A percentile compares a stretch with the other conserved stretches of the same genome.
Conservation (phyloP, 2,113 vertebrate genomes). For the Chloropsis cyanopogon region DNA sequence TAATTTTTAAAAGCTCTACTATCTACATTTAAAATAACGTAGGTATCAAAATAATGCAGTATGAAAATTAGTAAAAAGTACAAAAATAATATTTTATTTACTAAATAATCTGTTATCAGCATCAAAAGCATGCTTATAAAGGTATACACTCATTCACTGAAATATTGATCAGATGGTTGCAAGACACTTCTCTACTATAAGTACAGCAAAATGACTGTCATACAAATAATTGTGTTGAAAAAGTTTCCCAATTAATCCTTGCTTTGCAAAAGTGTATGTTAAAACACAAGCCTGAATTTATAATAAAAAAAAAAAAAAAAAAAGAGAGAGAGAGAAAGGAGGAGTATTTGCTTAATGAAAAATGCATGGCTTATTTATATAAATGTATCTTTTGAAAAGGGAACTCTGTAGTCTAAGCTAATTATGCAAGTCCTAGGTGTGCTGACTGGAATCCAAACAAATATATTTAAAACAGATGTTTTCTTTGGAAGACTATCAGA, state of each 20-base stretch:
- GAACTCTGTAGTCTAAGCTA: constrained; percentile 70
- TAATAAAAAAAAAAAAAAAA: background rate
- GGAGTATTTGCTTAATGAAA: constrained; percentile 64
- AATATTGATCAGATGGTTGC: background rate
- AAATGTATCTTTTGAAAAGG: constrained; percentile 71
- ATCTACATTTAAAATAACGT: background rate
- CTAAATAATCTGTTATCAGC: background rate
- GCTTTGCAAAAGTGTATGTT: constrained; percentile 3
- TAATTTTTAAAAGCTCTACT: background rate
- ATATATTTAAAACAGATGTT: constrained; percentile 73
- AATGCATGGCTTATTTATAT: constrained; percentile 66
- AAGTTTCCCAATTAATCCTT: background rate
- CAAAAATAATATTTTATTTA: background rate
- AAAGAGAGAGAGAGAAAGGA: background rate
- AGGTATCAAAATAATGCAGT: background rate
- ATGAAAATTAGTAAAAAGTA: background rate
- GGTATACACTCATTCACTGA: background rate
- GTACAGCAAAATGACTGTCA: background rate
- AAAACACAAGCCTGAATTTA: constrained; percentile 3
- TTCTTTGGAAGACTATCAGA: constrained; percentile 69
- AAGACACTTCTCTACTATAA: background rate
- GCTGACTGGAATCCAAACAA: constrained; percentile 71
- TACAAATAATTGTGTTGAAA: background rate
- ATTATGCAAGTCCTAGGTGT: constrained; percentile 69
- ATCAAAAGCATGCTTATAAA: background rate